These are phyloP conservation scores for Takifugu ocellatus DNA, from an alignment of 2,797 vertebrate species.

Conservation along the genomic window DNA sequence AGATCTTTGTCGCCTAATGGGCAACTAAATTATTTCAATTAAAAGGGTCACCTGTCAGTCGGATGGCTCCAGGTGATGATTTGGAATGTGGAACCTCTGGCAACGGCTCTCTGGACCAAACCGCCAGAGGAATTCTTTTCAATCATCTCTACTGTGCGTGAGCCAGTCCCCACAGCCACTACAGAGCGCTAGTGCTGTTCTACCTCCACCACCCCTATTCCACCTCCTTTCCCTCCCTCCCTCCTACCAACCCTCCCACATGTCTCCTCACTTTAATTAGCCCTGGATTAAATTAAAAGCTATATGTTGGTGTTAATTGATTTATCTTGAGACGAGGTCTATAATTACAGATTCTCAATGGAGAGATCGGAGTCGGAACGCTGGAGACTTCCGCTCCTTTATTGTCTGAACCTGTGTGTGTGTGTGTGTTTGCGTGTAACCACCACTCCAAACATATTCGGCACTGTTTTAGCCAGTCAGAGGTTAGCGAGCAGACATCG, in stretches of 20 bases:
- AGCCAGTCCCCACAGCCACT: constrained; percentile 42
- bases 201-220: constrained; percentile 28
- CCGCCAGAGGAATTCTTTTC: constrained; percentile 58
- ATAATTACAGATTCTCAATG: constrained; percentile 80
- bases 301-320: constrained; percentile 80
- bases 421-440: constrained; percentile 45
- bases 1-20: constrained; percentile 44
- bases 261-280: constrained; percentile 76
- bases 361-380: constrained; percentile 59
- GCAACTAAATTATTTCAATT: constrained; percentile 64
- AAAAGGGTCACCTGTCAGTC: constrained; percentile 71
- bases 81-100: constrained; percentile 47
- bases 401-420: constrained; percentile 45
- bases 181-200: constrained; percentile 32
- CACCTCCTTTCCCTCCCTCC: constrained; percentile 1
- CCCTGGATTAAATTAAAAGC: constrained; percentile 79
- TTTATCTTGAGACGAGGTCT: constrained; percentile 75
- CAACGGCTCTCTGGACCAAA: constrained; percentile 34
- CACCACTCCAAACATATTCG: constrained; percentile 59
- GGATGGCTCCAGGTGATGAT: constrained; percentile 62
- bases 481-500: constrained; percentile 61
- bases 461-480: constrained; percentile 65
- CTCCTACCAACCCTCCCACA: constrained; percentile 22
- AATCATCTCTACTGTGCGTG: constrained; percentile 49
- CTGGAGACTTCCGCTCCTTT: constrained; percentile 54